Base-by-base conservation (phyloP, 2,113 vertebrate species). In the Lathamus discolor region DNA sequence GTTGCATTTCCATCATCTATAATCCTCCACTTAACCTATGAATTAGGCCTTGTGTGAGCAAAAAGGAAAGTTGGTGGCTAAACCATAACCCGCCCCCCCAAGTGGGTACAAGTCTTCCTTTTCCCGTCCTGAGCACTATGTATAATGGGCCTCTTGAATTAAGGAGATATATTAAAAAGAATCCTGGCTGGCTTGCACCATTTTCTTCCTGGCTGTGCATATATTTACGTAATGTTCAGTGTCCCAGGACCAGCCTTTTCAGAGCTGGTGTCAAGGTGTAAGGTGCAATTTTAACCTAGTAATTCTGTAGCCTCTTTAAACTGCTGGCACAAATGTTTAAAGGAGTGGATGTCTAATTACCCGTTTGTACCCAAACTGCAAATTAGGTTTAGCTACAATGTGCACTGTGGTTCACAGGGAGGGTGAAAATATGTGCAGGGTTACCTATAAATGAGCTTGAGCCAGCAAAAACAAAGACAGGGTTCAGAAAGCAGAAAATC, bases 21-120 rank as follows among this genome's bases (percentile, higher is more conserved):
- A 97, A 97, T 97, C 95, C 96, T 94, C 93, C 93, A 96, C 96
- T 97, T 96, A 97, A 97, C 93, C 93, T 95, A 95, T 97, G 95
- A 97, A 96, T 96, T 96, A 95, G 96, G 93, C 88, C 96, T 96
- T 93, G 91, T 96, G 86, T 89, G 95, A 96, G 93, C 86, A 97
- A 95, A 96, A 97, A 94, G 84, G 93, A 93, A 94, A 95, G 94
- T 93, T 93, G 79, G 93, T 95, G 93, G 75, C 96, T 97, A 88
- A 96, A 96, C 90, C 85, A 94, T 94, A 94, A 92, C 88, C 92
- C 8, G 0, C 87, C 87, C 93, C 91, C 85, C 93, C 78, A 93
- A 87, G 87, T 70, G 90, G 78, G 92, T 93, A 88, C 85, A 94
- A 95, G 88, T 96, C 94, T 94, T 97, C 95, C 90, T 96, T 96